phyloP scores from a whole-genome alignment of 2,113 vertebrate genomes.

The Triplophysa dalaica region DNA sequence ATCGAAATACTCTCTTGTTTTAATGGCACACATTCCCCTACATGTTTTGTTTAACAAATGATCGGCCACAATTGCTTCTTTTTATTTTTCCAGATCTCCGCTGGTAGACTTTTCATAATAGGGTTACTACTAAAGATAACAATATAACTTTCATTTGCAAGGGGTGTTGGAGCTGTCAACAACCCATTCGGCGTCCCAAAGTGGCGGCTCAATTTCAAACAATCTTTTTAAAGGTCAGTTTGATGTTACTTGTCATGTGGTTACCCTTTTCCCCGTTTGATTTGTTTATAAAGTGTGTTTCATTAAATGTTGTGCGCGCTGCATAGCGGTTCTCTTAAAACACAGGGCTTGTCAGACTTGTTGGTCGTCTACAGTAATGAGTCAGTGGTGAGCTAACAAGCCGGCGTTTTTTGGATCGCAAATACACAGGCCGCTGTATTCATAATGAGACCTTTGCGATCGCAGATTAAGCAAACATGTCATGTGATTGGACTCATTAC shows the following conservation, averaged over 20 bases:
- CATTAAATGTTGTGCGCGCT: slow-evolving; percentile 39
- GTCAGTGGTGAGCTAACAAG: slow-evolving; percentile 75
- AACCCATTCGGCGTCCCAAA: slow-evolving; percentile 9
- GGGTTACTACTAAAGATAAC: slow-evolving; percentile 37
- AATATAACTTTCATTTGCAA: slow-evolving; percentile 34
- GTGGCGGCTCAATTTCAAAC: slow-evolving; percentile 26
- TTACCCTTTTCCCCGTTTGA: slow-evolving; percentile 19
- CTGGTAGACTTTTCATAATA: slow-evolving; percentile 36
- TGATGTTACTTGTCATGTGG: slow-evolving; percentile 29
- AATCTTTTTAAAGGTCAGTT: slow-evolving; percentile 41
- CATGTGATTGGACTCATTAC: slow-evolving; percentile 77
- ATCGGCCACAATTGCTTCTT: slow-evolving; percentile 33
- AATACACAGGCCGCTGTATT: slow-evolving; percentile 77
- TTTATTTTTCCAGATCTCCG: slow-evolving; percentile 27
- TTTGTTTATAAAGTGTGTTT: slow-evolving; percentile 41
- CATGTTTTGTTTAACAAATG: slow-evolving; percentile 50
- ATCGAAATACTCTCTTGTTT: slow-evolving; percentile 16
- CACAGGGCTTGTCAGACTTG: slow-evolving; percentile 32
- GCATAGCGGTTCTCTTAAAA: slow-evolving; percentile 7
- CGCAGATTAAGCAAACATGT: slow-evolving; percentile 83
- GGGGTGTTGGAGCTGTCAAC: slow-evolving; percentile 30
- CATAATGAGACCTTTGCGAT: slow-evolving; percentile 79
- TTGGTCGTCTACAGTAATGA: slow-evolving; percentile 72
- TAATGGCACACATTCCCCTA: slow-evolving; percentile 44
- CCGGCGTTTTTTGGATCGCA: slow-evolving; percentile 77